Conservation (phyloP, 2,888 invertebrate species). For the Scaptomyza cyrtandrae region DNA sequence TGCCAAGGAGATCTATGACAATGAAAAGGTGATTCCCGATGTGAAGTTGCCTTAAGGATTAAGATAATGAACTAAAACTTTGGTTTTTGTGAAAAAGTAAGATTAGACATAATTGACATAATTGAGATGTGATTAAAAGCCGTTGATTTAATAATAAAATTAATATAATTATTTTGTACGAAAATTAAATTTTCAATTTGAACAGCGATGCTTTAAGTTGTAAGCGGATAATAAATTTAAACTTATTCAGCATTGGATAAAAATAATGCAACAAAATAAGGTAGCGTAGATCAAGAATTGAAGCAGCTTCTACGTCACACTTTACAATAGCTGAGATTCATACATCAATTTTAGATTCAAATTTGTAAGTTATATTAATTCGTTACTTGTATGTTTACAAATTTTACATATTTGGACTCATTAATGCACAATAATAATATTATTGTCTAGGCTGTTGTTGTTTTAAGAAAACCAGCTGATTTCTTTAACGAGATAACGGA, state of each 20-base stretch:
- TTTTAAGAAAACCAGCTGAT: not conserved
- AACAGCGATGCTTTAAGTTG: not conserved
- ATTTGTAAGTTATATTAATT: too few relatives aligned
- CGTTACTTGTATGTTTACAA: not conserved
- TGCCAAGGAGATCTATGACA: slow-evolving; percentile 66
- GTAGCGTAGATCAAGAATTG: not conserved
- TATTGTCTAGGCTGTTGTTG: not conserved
- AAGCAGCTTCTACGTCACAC: not conserved
- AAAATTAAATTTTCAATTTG: not conserved
- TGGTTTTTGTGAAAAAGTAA: not conserved
- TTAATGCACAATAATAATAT: not conserved
- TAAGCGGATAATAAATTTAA: not conserved
- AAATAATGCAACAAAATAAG: not conserved
- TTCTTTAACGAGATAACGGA: slow-evolving; percentile 3
- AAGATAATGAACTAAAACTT: not conserved
- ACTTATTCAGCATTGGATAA: slow-evolving; percentile 1
- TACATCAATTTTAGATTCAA: not conserved
- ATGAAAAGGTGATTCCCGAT: slow-evolving; percentile 48
- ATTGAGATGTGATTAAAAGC: not conserved
- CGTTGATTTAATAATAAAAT: not conserved
- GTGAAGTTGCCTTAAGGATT: slow-evolving; percentile 25
- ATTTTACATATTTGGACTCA: not conserved
- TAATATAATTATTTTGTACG: not conserved
- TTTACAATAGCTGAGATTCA: not conserved
- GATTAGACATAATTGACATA: not conserved